Base-by-base conservation (phyloP, 2,113 vertebrate species). In the Campylomormyrus tamandua region DNA sequence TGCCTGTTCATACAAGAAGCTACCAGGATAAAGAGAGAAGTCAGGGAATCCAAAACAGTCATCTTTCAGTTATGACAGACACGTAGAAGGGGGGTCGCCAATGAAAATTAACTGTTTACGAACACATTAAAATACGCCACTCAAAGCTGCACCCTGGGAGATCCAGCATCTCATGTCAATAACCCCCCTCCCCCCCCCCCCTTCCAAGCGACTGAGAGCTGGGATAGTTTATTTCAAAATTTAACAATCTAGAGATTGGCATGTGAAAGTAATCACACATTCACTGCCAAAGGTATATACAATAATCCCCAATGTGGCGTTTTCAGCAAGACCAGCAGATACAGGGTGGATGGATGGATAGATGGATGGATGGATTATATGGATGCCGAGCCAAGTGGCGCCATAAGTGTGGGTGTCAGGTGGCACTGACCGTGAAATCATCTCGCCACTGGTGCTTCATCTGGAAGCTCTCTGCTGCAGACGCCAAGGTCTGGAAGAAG, bases 401-500 rank as follows among this genome's bases (percentile, higher is more conserved):
- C 70, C 3, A 45, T 42, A 42, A 83, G 42, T 6, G 77, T 48
- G 45, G 45, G 19, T 21, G 83, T 48, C 39, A 84, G 35, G 24
- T 21, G 39, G 0, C 3, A 80, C 95, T 97, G 96, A 99, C 98
- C 94, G 95, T 96, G 93, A 98, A 98, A 53, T 98, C 97, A 19
- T 99, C 97, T 88, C 96, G 97, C 98, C 98, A 99, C 83, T 95
- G 94, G 94, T 99, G 98, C 0, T 95, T 95, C 91, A 96, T 96
- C 95, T 99, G 98, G 91, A 98, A 97, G 52, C 95, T 95, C 92
- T 99, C 98, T 17, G 98, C 98, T 93, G 97, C 96, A 93, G 96
- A 95, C 90, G 97, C 98, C 42, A 99, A 96, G 91, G 96, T 97
- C 98, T 99, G 94, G 80, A 91, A 84, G 84, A 19, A 46, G 46